Base-by-base conservation (phyloP, 2,888 invertebrate genomes). In the Cotesia congregata region DNA sequence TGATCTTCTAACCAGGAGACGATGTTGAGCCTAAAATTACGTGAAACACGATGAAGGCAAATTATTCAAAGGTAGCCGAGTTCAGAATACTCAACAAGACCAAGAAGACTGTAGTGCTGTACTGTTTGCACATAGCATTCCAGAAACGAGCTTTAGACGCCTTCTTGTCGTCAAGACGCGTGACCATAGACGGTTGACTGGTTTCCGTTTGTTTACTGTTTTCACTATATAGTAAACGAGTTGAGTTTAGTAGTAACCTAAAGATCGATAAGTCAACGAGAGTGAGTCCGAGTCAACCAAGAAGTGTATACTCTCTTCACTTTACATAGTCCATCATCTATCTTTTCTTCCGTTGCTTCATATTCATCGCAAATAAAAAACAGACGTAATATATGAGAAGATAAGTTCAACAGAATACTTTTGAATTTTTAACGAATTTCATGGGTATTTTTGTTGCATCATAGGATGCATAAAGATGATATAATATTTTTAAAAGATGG, bases 191-290 rank as follows among this genome's bases (percentile, higher is more conserved):
- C 6, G 67, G 65, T 30, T 67, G 38, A 73, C 67, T 73, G 67
- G 30, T 67, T 67, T 38, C 67, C 38, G 17, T 72, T 64, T 15
- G 12, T 70, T 74, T 17, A 17, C 30, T 20, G 15, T 38, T 12
- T 15, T 39, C 17, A 50, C 41, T 72, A 39, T 74, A 59, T 65
- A 6, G 39, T 15, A 60, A 30, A 40, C 62, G 17, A 61, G 71
- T 71, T n/a, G 30, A 68, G 17, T 39, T 77, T 77, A 64, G 65
- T 65, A 62, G 67, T 74, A 72, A 67, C 72, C 72, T 70, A 73
- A 76, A 82, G 81, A 83, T 83, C 82, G 82, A 83, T 81, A 84
- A 83, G 82, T 82, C 81, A 83, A 84, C 81, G 83, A 81, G 80
- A 78, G 65, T 65, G 15, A 79, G 75, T 74, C 64, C 74, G 79